Evolutionary conservation across 2,888 invertebrate species (phyloP).

Genomic region (Lepidocyrtoides sp.): DNA sequence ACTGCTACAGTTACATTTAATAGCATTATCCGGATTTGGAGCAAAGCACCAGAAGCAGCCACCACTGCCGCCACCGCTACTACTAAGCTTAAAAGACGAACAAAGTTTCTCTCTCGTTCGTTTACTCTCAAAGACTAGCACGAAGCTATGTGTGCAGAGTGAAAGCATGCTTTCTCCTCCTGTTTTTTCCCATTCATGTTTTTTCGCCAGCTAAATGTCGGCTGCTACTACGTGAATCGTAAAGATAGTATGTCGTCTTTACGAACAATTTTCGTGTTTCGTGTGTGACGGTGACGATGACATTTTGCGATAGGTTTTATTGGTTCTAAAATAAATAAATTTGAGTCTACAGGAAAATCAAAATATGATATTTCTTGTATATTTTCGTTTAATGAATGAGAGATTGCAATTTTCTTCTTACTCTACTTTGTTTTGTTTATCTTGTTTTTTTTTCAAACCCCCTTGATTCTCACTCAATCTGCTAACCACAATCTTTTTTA

Average conservation of each 20-base stretch:
- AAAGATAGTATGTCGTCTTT: too few species aligned
- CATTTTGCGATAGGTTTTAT: too few species aligned
- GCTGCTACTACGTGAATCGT: neutral
- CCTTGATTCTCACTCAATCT: slow-evolving; percentile 84
- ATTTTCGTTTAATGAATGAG: too few species aligned
- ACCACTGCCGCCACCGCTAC: neutral
- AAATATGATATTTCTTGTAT: too few species aligned
- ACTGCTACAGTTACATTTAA: neutral
- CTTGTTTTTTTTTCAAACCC: neutral
- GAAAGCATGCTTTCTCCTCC: slow-evolving; percentile 39
- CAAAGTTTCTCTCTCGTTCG: neutral
- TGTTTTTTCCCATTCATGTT: slow-evolving; percentile 21
- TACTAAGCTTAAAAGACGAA: neutral
- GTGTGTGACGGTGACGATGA: too few species aligned
- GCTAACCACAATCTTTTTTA: slow-evolving; percentile 78
- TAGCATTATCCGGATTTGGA: slow-evolving; percentile 39
- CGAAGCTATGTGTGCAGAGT: slow-evolving; percentile 9
- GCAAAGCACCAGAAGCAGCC: neutral
- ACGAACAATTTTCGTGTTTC: too few species aligned
- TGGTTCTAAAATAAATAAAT: too few species aligned
- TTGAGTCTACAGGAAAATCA: too few species aligned
- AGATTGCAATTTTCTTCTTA: too few species aligned
- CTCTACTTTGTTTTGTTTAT: neutral
- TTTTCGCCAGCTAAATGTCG: neutral
- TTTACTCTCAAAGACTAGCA: neutral